Percentiles rank a stretch among this genome's conserved stretches.
Conservation (phyloP, 2,888 invertebrate genomes). For the Thymelicus acteon region DNA sequence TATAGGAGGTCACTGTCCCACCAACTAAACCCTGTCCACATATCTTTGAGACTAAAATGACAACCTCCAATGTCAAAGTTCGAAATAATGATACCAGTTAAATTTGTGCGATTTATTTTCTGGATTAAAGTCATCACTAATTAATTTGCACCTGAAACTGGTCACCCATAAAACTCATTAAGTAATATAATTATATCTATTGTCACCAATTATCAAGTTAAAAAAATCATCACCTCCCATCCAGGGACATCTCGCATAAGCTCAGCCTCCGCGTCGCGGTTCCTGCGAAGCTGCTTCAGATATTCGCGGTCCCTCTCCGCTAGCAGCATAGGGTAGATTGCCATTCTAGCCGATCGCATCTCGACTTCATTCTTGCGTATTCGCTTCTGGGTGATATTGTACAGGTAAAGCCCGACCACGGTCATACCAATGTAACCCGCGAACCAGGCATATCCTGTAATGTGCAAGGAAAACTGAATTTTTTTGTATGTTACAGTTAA, state of each 20-base stretch:
- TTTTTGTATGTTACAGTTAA: no score
- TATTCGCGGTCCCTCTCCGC: constrained; percentile 95
- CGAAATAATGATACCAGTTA: no score
- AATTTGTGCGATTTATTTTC: no score
- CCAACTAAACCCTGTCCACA: no score
- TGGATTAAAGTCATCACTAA: no score
- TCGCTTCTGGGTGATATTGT: constrained; percentile 81
- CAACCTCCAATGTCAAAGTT: no score
- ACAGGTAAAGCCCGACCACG: constrained; percentile 83
- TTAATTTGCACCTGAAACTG: no score
- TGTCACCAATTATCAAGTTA: neutral
- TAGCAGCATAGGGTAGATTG: constrained; percentile 89
- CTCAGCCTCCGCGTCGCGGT: constrained; percentile 93
- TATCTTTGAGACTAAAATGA: no score
- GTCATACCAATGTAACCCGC: constrained; percentile 86
- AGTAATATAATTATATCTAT: no score
- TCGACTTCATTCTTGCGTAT: constrained; percentile 87
- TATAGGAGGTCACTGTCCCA: no score
- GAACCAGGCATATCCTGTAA: constrained; percentile 86
- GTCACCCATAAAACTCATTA: no score
- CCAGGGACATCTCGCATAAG: constrained; percentile 96
- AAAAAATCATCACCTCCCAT: constrained; percentile 88
- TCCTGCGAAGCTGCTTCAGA: constrained; percentile 90
- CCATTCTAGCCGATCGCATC: constrained; percentile 90
- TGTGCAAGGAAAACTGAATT: neutral